phyloP scores from a whole-genome alignment of 1,140 invertebrate genomes.

The Polyergus mexicanus region DNA sequence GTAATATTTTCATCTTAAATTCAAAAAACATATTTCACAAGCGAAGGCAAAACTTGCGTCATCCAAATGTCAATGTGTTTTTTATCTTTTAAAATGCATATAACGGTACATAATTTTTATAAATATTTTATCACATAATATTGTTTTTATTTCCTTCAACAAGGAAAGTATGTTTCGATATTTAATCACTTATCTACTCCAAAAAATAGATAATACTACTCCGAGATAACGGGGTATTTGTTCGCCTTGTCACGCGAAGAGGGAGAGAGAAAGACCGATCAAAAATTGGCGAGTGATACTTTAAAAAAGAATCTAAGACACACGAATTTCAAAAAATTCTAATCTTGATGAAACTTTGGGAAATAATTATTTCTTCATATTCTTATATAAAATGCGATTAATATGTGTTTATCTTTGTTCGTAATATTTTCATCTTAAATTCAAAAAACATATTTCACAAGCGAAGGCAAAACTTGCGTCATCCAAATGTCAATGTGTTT shows the following conservation, averaged over 20 bases:
- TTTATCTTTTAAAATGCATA: not conserved
- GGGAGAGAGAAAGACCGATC: not conserved
- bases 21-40: not conserved
- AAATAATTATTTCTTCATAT: not conserved
- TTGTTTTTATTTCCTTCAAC: no score
- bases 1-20: conserved; percentile 5
- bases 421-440: conserved; percentile 5
- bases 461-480: not conserved
- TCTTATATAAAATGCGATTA: no score
- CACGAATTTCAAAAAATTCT: not conserved
- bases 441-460: not conserved
- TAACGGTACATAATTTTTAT: not conserved
- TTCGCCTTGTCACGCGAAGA: conserved; percentile 22
- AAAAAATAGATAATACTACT: conserved; percentile 36
- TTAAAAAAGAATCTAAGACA: not conserved
- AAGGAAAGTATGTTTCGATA: not conserved
- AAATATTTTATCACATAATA: not conserved
- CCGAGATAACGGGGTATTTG: conserved; percentile 15
- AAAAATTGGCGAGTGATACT: conserved; percentile 16
- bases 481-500: not conserved
- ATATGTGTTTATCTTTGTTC: not conserved
- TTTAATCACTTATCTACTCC: conserved; percentile 36
- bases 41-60: not conserved
- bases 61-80: not conserved
- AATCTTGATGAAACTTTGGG: not conserved